Evolutionary conservation across 37 sponge, comb jelly and placozoan species (phyloP), one percentile per base, ranked within the genome.

Genomic region (Chondrilla cf. caribensis): DNA sequence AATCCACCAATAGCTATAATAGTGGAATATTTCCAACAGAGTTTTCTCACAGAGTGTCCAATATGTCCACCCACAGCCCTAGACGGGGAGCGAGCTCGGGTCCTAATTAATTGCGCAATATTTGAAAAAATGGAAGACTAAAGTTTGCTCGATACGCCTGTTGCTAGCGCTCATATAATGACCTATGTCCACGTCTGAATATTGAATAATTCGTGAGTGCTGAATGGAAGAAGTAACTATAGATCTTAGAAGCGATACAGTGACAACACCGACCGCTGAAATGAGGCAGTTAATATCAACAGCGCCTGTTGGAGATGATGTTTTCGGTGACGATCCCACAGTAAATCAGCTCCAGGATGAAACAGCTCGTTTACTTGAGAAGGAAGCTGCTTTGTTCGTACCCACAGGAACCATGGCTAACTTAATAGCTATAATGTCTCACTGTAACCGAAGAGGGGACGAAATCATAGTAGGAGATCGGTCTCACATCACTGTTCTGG

Each of bases 351-450:
- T 84, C 3, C 78, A 84, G 31, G 78, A 58, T 0, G 60, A 60
- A 38, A 60, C 42, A 35, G 84, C 84, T 24, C 4, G 41, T 8
- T 28, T 73, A 25, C 36, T 85, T 9, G 85, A 79, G 35, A 85
- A 79, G 32, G 85, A 85, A 51, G 80, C 79, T 19, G 85, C 70
- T 24, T 31, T 85, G 44, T 85, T 78, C 58, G 85, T 85, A 41
- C 80, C 85, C 18, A 66, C 38, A 2, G 85, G 85, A 65, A 85
- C 80, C 17, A 85, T 85, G 85, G 80, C 66, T 21, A 85, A 85
- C 37, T 64, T 85, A n/a, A 66, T 85, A 22, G 78, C 68, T n/a
- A 28, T 78, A 29, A 58, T 85, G 79, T 7, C 37, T 0, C 85
- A 85, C 55, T 67, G 80, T 26, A 67, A 28, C n/a, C 41, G 58